These are phyloP conservation scores for Lasioglossum vierecki DNA, from an alignment of 2,888 invertebrate genomes.

Conservation along the genomic window DNA sequence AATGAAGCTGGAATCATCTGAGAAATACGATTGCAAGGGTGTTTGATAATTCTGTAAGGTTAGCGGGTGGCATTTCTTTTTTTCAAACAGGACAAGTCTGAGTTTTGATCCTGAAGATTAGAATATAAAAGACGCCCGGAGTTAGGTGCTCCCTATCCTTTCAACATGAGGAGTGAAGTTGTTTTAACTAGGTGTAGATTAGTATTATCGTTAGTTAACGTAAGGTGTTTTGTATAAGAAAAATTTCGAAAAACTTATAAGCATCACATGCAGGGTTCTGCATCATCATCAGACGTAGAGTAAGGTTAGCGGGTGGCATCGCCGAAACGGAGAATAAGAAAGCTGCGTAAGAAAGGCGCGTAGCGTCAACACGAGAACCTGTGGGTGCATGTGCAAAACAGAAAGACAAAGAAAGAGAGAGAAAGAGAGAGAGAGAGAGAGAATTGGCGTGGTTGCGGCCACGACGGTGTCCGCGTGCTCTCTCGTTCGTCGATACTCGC, in stretches of 20 bases:
- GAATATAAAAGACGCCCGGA: too few species aligned
- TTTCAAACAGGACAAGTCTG: too few species aligned
- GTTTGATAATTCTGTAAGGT: background rate
- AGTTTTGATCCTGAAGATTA: too few species aligned
- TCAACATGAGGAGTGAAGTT: too few species aligned
- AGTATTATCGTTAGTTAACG: too few species aligned
- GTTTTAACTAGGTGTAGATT: too few species aligned
- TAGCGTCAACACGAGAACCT: background rate
- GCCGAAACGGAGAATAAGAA: slow-evolving; percentile 37
- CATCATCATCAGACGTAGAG: too few species aligned
- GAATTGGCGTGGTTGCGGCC: background rate
- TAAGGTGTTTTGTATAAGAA: too few species aligned
- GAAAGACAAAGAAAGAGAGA: background rate
- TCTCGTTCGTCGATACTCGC: slow-evolving; percentile 53
- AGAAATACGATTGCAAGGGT: background rate
- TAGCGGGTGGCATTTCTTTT: background rate
- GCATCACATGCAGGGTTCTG: too few species aligned
- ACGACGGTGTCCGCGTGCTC: slow-evolving; percentile 34
- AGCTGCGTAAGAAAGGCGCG: background rate
- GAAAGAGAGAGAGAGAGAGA: background rate
- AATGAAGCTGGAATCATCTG: background rate
- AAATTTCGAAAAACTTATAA: too few species aligned
- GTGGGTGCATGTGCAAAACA: background rate
- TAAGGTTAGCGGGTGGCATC: background rate
- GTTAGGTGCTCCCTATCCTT: too few species aligned